Evolutionary conservation across 1,140 invertebrate species (phyloP).

Genomic region (Oedothorax gibbosus): DNA sequence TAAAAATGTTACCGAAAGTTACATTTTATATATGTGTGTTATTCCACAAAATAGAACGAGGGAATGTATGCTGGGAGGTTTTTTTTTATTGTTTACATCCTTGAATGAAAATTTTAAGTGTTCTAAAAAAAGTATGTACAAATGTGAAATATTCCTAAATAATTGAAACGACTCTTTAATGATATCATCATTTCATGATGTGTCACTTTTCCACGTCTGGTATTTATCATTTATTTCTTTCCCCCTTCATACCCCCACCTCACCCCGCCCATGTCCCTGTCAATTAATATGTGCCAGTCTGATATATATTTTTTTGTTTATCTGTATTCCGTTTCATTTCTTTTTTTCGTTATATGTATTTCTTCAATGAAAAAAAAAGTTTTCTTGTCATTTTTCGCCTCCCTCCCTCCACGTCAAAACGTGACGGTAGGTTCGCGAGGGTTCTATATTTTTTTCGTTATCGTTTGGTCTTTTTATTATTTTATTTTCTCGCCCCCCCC

Average conservation of each 20-base stretch:
- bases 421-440: conserved; percentile 46
- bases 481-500: conserved; percentile 24
- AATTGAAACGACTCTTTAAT: too few relatives aligned
- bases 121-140: too few relatives aligned
- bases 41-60: too few relatives aligned
- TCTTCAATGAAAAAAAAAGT: conserved; percentile 26
- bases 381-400: conserved; percentile 36
- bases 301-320: conserved; percentile 24
- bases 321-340: neutral
- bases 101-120: too few relatives aligned
- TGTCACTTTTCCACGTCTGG: too few relatives aligned
- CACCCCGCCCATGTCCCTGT: conserved; percentile 11
- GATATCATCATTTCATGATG: too few relatives aligned
- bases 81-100: too few relatives aligned
- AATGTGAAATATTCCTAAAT: too few relatives aligned
- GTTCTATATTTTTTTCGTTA: conserved; percentile 30
- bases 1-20: too few relatives aligned
- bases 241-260: conserved; percentile 1
- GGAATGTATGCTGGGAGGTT: too few relatives aligned
- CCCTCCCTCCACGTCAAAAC: conserved; percentile 49
- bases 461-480: neutral
- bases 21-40: too few relatives aligned
- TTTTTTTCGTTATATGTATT: neutral
- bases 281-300: conserved; percentile 58
- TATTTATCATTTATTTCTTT: neutral